These are phyloP conservation scores for Nasua narica DNA, from an alignment of 2,797 vertebrate genomes.

Conservation along the genomic window DNA sequence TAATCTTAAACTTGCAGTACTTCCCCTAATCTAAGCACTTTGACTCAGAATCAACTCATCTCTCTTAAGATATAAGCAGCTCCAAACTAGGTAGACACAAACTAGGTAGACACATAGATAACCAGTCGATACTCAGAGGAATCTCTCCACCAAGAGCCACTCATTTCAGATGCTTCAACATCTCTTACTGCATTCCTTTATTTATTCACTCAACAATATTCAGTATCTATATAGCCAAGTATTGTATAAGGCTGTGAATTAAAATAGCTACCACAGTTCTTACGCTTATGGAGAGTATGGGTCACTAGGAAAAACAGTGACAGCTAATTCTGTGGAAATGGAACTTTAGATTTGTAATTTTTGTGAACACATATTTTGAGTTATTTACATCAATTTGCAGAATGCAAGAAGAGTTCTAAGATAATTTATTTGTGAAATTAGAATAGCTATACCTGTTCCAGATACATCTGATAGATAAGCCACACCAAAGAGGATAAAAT, in stretches of 20 bases:
- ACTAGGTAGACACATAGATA: background rate
- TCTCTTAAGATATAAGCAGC: background rate
- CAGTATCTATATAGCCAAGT: background rate
- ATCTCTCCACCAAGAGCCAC: background rate
- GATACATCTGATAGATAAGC: background rate
- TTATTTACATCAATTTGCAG: background rate
- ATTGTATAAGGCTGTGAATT: background rate
- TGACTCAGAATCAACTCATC: background rate
- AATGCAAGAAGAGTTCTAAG: background rate
- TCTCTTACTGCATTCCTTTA: background rate
- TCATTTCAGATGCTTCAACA: background rate
- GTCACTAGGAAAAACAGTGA: background rate
- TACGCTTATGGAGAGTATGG: background rate
- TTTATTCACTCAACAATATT: background rate
- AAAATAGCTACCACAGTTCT: background rate
- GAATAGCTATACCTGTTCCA: background rate
- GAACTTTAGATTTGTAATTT: background rate
- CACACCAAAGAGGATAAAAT: background rate
- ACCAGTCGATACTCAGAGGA: background rate
- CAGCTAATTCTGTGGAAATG: background rate
- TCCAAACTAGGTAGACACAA: no score
- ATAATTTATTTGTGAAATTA: constrained; percentile 9
- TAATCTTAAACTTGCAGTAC: background rate
- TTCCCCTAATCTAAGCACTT: background rate
- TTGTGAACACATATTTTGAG: background rate